phyloP scores from a whole-genome alignment of 2,888 invertebrate genomes.

The Ormyrus labotus region DNA sequence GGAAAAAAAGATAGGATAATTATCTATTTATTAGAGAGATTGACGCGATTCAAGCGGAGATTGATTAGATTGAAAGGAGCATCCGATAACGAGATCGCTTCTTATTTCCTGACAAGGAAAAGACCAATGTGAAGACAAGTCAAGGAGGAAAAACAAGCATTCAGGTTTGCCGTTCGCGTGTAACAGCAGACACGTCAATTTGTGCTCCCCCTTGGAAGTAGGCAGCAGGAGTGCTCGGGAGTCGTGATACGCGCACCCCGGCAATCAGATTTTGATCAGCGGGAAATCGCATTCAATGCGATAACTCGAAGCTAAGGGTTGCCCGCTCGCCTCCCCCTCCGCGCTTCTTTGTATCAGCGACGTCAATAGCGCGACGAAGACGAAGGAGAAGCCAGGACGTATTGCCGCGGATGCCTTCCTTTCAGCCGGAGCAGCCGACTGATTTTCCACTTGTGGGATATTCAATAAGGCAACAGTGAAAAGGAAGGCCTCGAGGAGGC shows the following conservation, averaged over 20 bases:
- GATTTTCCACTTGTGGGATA: slow-evolving; percentile 74
- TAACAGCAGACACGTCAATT: slow-evolving; percentile 57
- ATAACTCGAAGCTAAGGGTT: slow-evolving; percentile 65
- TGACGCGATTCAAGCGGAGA: not conserved
- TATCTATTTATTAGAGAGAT: too few relatives aligned
- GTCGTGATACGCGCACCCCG: slow-evolving; percentile 6
- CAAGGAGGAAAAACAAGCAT: slow-evolving; percentile 39
- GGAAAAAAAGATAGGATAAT: slow-evolving; percentile 26
- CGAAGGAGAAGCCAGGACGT: slow-evolving; percentile 42
- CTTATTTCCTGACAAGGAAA: slow-evolving; percentile 13
- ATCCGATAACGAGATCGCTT: slow-evolving; percentile 28
- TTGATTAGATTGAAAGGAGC: slow-evolving; percentile 27
- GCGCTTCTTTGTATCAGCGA: slow-evolving; percentile 54
- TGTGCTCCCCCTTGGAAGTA: slow-evolving; percentile 31
- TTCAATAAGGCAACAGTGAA: slow-evolving; percentile 74
- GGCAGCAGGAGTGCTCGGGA: not conserved
- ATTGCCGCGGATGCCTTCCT: slow-evolving; percentile 60
- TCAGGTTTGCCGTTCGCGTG: slow-evolving; percentile 34
- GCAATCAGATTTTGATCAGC: slow-evolving; percentile 70
- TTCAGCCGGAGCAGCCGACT: slow-evolving; percentile 70
- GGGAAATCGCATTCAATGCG: slow-evolving; percentile 69
- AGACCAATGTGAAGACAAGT: slow-evolving; percentile 34
- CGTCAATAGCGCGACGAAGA: slow-evolving; percentile 59
- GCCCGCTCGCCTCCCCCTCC: slow-evolving; percentile 17
- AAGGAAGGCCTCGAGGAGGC: slow-evolving; percentile 68